phyloP scores from a whole-genome alignment of 2,113 vertebrate genomes.

The Ammodramus savannarum region DNA sequence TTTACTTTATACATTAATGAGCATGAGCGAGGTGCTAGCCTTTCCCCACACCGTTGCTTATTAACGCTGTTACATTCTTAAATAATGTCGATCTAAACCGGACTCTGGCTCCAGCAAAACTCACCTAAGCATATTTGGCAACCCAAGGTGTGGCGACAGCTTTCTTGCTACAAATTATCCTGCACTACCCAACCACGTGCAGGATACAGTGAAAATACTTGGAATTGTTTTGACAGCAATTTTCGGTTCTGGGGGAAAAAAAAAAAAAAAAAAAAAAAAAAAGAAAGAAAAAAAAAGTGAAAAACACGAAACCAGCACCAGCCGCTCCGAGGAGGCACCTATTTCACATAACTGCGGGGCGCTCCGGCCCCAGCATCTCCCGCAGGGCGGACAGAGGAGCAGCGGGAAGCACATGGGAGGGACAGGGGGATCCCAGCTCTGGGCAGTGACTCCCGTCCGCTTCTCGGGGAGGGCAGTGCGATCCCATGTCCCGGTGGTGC shows the following conservation, averaged over 20 bases:
- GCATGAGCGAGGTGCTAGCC: fast-evolving
- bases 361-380: not conserved
- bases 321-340: not conserved
- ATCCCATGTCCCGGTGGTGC: too few species aligned
- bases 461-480: fast-evolving
- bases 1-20: not conserved
- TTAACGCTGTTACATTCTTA: too few species aligned
- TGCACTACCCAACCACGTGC: fast-evolving
- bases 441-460: too few species aligned
- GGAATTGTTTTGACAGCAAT: not conserved
- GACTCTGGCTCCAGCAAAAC: too few species aligned
- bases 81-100: not conserved
- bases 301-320: fast-evolving
- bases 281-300: too few species aligned
- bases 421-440: not conserved
- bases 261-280: fast-evolving
- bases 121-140: fast-evolving
- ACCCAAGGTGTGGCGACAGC: not conserved
- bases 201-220: not conserved
- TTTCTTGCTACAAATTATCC: not conserved
- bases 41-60: fast-evolving
- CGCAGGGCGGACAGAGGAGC: not conserved
- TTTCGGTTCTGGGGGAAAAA: not conserved
- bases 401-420: not conserved
- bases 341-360: not conserved